A percentile compares a stretch with the other conserved stretches of the same genome.
Evolutionary conservation across 2,797 vertebrate species (phyloP).

Genomic region (Staurois parvus): DNA sequence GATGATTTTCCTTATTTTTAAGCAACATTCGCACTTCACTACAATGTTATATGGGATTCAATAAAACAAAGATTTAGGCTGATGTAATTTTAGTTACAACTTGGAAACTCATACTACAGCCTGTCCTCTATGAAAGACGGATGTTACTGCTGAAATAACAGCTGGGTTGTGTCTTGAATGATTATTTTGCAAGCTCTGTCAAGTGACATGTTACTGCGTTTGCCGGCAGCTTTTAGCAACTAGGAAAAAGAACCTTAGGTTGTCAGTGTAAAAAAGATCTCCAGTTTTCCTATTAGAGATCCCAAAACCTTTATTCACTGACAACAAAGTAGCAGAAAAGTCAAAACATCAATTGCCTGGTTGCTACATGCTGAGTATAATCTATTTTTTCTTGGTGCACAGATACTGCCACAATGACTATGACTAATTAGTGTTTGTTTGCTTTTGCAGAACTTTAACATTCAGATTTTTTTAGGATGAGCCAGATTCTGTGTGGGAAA

Average conservation of each 20-base stretch:
- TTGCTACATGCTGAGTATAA: background rate
- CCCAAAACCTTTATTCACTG: background rate
- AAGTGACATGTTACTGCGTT: background rate
- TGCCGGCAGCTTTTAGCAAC: background rate
- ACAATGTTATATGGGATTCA: background rate
- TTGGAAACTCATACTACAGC: background rate
- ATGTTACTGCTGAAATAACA: background rate
- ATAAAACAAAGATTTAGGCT: background rate
- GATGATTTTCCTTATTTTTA: no score
- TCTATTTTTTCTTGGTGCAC: background rate
- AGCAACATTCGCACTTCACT: background rate
- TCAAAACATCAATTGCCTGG: background rate
- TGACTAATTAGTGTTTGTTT: no score
- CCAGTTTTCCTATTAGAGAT: background rate
- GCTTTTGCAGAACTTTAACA: no score
- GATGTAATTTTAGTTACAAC: background rate
- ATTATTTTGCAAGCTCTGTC: background rate
- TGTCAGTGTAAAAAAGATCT: background rate
- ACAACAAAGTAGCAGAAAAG: background rate
- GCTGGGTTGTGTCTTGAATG: conserved; percentile 10
- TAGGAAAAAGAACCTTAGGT: background rate
- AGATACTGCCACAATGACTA: no score
- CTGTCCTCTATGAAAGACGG: background rate
- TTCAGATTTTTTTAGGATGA: no score
- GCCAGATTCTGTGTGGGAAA: no score